phyloP scores from a whole-genome alignment of 1,140 invertebrate genomes.

The Oryctes rhinoceros region DNA sequence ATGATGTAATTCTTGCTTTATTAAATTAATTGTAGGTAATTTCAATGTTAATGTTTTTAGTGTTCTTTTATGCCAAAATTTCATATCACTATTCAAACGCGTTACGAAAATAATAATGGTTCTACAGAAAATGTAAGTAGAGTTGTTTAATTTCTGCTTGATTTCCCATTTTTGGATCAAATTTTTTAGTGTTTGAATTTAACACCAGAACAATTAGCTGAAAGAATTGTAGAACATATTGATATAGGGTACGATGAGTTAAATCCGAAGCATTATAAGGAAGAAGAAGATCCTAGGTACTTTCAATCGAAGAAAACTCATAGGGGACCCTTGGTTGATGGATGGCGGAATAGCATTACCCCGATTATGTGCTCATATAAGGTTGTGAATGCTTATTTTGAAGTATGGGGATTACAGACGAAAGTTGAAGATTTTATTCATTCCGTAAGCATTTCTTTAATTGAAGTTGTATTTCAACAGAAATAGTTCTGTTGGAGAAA shows the following conservation, averaged over 20 bases:
- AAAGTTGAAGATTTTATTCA: slow-evolving; percentile 90
- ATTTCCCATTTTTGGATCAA: neutral
- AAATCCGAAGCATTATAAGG: slow-evolving; percentile 86
- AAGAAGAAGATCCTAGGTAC: slow-evolving; percentile 84
- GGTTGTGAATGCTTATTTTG: slow-evolving; percentile 85
- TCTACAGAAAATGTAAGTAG: slow-evolving; percentile 85
- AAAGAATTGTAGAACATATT: slow-evolving; percentile 79
- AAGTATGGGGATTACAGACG: slow-evolving; percentile 92
- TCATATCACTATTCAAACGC: slow-evolving; percentile 85
- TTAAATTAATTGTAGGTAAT: neutral
- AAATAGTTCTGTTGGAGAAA: too few species aligned
- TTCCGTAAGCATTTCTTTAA: slow-evolving; percentile 66
- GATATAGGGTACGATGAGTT: slow-evolving; percentile 92
- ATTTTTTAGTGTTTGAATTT: slow-evolving; percentile 77
- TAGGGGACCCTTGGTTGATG: slow-evolving; percentile 81
- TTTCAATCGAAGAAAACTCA: slow-evolving; percentile 86
- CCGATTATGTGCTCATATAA: slow-evolving; percentile 97
- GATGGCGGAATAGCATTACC: slow-evolving; percentile 77
- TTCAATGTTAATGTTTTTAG: slow-evolving; percentile 64
- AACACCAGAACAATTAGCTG: slow-evolving; percentile 75
- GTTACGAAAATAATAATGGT: slow-evolving; percentile 91
- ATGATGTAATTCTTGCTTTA: slow-evolving; percentile 76
- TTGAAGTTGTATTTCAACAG: neutral
- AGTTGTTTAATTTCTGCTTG: neutral
- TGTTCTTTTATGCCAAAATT: slow-evolving; percentile 94